Conservation (phyloP, 2,888 invertebrate species). For the Seladonia tumulorum region DNA sequence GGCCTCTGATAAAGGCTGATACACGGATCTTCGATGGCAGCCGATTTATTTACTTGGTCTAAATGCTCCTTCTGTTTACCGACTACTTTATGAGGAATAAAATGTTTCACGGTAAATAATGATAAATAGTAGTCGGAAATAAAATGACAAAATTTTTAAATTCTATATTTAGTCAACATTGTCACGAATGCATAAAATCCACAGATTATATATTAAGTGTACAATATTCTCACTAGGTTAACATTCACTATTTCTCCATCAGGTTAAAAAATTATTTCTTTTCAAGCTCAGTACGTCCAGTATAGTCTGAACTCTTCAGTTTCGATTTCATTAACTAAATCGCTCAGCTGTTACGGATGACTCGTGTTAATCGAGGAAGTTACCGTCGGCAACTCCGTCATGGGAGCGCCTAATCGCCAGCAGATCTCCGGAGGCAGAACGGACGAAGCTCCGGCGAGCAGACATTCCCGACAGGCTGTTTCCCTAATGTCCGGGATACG, state of each 20-base stretch:
- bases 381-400: not conserved
- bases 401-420: not conserved
- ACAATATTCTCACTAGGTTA: no score
- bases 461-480: slow-evolving; percentile 30
- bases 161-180: no score
- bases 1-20: not conserved
- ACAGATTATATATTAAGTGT: no score
- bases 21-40: not conserved
- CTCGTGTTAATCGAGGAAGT: not conserved
- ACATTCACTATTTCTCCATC: no score
- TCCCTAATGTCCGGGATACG: slow-evolving; percentile 56
- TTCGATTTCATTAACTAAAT: not conserved
- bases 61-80: no score
- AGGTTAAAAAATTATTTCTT: no score
- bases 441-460: not conserved
- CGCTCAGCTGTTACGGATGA: not conserved
- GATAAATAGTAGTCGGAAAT: not conserved
- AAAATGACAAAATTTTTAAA: no score
- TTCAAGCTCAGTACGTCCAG: no score
- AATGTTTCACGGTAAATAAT: not conserved
- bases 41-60: not conserved
- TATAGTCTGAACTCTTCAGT: not conserved
- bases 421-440: not conserved
- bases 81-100: not conserved
- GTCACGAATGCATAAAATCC: no score